Percentiles rank a stretch among this genome's conserved stretches.
These are phyloP conservation scores for Myioborus miniatus DNA, from an alignment of 2,797 vertebrate species.

Conservation along the genomic window DNA sequence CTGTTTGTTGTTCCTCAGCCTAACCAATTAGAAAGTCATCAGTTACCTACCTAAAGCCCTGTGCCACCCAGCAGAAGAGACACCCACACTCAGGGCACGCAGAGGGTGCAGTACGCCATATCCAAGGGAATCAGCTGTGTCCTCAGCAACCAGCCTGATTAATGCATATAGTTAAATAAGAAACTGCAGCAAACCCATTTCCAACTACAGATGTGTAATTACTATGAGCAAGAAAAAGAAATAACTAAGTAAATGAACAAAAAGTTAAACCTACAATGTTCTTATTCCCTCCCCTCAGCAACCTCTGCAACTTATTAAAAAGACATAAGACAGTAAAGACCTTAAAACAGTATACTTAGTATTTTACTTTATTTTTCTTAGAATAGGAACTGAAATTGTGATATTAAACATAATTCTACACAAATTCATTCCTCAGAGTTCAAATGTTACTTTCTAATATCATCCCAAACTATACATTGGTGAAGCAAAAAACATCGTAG, in stretches of 20 bases:
- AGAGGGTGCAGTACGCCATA: fast-evolving
- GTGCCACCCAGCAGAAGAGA: background rate
- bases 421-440: background rate
- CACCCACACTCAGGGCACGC: fast-evolving
- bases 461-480: background rate
- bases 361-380: background rate
- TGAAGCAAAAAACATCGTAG: background rate
- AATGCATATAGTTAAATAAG: background rate
- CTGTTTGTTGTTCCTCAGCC: background rate
- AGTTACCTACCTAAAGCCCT: background rate
- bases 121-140: background rate
- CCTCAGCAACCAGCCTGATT: background rate
- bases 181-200: background rate
- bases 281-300: background rate
- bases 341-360: background rate
- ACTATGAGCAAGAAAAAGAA: background rate
- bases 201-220: background rate
- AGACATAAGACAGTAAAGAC: background rate
- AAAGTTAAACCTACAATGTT: background rate
- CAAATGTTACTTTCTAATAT: background rate
- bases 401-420: background rate
- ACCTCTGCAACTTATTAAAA: background rate
- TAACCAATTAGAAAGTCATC: background rate
- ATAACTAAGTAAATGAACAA: background rate
- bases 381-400: background rate